Evolutionary conservation across 2,113 vertebrate genomes (phyloP).

Genomic region (Bombycilla garrulus): DNA sequence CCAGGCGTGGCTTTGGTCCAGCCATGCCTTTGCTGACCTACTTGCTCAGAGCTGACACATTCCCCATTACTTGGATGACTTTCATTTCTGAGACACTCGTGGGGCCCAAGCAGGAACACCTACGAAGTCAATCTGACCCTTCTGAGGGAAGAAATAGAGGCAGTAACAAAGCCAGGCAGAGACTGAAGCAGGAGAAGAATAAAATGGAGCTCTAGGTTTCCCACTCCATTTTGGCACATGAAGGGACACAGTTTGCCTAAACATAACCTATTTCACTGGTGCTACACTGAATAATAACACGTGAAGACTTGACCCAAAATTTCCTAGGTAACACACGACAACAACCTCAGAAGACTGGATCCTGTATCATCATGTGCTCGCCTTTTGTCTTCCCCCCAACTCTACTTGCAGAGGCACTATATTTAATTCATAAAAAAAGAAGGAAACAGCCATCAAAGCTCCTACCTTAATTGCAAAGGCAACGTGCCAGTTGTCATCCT

Average conservation of each 20-base stretch:
- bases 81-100: accelerated
- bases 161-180: neutral
- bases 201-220: neutral
- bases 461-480: neutral
- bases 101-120: neutral
- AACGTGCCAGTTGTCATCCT: neutral
- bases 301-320: neutral
- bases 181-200: neutral
- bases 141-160: neutral
- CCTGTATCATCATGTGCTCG: accelerated
- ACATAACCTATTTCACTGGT: neutral
- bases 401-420: neutral
- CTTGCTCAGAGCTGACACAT: neutral
- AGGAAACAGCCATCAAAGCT: neutral
- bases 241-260: neutral
- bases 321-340: neutral
- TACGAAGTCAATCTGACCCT: neutral
- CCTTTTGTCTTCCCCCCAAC: neutral
- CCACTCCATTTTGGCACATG: neutral
- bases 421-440: neutral
- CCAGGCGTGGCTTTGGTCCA: neutral
- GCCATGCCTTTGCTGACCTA: neutral
- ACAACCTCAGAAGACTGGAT: neutral
- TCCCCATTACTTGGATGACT: neutral
- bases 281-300: neutral